A percentile compares a stretch with the other conserved stretches of the same genome.
Conservation (phyloP, 1,140 invertebrate species). For the Lethrus apterus region DNA sequence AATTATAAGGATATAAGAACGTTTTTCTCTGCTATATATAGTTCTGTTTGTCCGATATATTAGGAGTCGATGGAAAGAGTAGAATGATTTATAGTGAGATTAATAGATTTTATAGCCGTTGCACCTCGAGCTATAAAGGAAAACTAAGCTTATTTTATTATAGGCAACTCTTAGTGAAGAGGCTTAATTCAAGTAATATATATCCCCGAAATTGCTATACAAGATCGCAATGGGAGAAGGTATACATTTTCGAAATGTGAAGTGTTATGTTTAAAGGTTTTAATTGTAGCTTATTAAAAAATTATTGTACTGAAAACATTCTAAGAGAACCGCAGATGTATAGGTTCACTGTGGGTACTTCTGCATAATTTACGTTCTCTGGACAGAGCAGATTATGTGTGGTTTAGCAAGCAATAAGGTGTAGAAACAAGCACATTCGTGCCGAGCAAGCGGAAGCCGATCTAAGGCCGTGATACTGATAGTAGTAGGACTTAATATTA, state of each 20-base stretch:
- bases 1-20: too few relatives aligned
- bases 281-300: conserved; percentile 8
- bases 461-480: conserved; percentile 4
- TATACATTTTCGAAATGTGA: conserved; percentile 15
- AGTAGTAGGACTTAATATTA: too few relatives aligned
- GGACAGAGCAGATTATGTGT: conserved; percentile 20
- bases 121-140: conserved; percentile 9
- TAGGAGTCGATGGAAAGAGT: conserved; percentile 10
- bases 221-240: neutral
- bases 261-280: conserved; percentile 3
- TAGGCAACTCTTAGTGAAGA: conserved; percentile 17
- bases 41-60: conserved; percentile 13
- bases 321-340: neutral
- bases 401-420: conserved; percentile 21
- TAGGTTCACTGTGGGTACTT: neutral
- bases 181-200: conserved; percentile 22
- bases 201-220: conserved; percentile 19
- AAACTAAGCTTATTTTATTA: conserved; percentile 27
- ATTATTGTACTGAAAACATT: conserved; percentile 10
- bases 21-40: too few relatives aligned
- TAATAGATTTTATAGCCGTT: conserved; percentile 17
- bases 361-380: conserved; percentile 19
- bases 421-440: conserved; percentile 16
- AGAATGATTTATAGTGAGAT: conserved; percentile 13
- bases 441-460: conserved; percentile 17